phyloP scores from a whole-genome alignment of 2,888 invertebrate genomes.

The Corbicula japonica region DNA sequence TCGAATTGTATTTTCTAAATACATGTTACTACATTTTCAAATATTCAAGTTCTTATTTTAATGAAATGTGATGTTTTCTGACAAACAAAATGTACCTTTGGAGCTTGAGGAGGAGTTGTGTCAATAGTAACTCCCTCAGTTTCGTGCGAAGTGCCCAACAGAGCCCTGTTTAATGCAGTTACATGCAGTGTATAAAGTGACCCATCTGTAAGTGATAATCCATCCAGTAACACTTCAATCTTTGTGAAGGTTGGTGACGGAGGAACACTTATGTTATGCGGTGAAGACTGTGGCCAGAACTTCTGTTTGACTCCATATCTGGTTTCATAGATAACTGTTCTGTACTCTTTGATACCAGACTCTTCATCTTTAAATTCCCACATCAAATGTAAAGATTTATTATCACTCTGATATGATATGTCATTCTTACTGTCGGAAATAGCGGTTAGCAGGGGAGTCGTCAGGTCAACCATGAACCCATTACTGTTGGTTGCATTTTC shows the following conservation, averaged over 20 bases:
- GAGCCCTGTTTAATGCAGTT: constrained; percentile 71
- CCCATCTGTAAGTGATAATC: constrained; percentile 61
- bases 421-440: constrained; percentile 53
- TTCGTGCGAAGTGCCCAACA: constrained; percentile 69
- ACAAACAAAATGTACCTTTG: constrained; percentile 56
- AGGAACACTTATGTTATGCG: constrained; percentile 45
- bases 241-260: constrained; percentile 4
- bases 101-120: constrained; percentile 67
- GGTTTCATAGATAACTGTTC: constrained; percentile 62
- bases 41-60: too few relatives aligned
- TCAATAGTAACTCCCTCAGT: constrained; percentile 74
- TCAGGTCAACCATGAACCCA: constrained; percentile 75
- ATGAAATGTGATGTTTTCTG: neutral
- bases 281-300: constrained; percentile 60
- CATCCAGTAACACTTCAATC: constrained; percentile 30
- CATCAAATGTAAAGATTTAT: constrained; percentile 46
- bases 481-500: constrained; percentile 53
- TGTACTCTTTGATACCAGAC: constrained; percentile 70
- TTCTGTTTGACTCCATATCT: constrained; percentile 64
- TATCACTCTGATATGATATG: constrained; percentile 55
- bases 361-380: constrained; percentile 73
- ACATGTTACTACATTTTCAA: constrained; percentile 33
- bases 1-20: too few relatives aligned
- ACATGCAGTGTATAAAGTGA: constrained; percentile 70
- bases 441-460: constrained; percentile 65